phyloP scores from a whole-genome alignment of 2,888 invertebrate genomes.

The Ophraella communa region DNA sequence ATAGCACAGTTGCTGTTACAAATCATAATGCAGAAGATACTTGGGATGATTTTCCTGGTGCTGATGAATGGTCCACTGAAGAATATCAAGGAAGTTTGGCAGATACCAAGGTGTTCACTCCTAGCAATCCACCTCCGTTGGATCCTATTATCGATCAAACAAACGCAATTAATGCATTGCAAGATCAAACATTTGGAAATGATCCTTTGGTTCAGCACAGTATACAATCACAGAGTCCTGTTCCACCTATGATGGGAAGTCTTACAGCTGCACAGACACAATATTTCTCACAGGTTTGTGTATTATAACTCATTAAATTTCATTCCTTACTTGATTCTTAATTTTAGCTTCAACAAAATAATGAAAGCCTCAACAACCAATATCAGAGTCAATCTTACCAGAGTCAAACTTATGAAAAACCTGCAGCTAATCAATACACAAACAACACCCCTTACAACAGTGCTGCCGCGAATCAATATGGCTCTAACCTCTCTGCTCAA shows the following conservation, averaged over 20 bases:
- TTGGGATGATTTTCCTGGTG: constrained; percentile 71
- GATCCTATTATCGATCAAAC: constrained; percentile 35
- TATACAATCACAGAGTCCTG: constrained; percentile 44
- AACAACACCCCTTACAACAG: constrained; percentile 29
- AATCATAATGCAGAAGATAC: constrained; percentile 53
- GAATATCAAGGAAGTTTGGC: constrained; percentile 94
- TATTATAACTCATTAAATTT: background rate
- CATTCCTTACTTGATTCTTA: constrained; percentile 40
- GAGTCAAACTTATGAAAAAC: constrained; percentile 33
- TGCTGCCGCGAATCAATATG: constrained; percentile 16
- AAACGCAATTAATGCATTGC: constrained; percentile 28
- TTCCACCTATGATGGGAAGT: constrained; percentile 57
- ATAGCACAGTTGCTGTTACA: constrained; percentile 46
- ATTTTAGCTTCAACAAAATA: constrained; percentile 63
- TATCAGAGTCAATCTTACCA: constrained; percentile 46
- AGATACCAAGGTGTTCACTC: constrained; percentile 92
- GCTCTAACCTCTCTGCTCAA: constrained; percentile 37
- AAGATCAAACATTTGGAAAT: constrained; percentile 32
- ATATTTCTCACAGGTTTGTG: constrained; percentile 62
- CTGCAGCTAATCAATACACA: constrained; percentile 15
- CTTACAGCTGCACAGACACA: constrained; percentile 67
- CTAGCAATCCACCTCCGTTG: constrained; percentile 63
- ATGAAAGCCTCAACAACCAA: constrained; percentile 50
- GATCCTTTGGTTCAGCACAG: constrained; percentile 38
- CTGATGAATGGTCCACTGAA: constrained; percentile 73